These are phyloP conservation scores for Corythornis vintsioides DNA, from an alignment of 2,113 vertebrate species.

Conservation along the genomic window DNA sequence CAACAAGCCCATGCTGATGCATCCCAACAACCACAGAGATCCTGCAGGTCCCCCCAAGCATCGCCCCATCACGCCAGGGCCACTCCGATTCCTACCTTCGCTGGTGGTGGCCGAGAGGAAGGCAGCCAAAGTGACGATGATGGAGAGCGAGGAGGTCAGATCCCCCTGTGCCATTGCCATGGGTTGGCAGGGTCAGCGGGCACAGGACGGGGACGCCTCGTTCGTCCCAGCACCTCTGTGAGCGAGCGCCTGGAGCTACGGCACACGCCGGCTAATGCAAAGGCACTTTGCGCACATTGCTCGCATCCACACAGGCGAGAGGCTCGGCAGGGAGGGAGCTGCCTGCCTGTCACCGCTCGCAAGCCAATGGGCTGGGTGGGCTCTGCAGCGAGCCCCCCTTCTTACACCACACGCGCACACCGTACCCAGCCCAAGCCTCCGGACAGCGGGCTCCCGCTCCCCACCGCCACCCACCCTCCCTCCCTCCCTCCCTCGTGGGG, in stretches of 20 bases:
- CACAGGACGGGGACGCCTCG: neutral
- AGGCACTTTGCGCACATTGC: constrained; percentile 68
- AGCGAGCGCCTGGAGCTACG: constrained; percentile 18
- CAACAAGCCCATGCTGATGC: neutral
- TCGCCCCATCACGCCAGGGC: neutral
- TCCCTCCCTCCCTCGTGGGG: neutral
- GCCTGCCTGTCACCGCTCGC: constrained; percentile 49
- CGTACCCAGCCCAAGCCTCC: neutral
- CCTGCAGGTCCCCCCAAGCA: neutral
- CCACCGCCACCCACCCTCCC: neutral
- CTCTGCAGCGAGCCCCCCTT: constrained; percentile 36
- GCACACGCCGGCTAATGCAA: neutral
- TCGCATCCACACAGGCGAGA: constrained; percentile 18
- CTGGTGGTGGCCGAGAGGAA: constrained; percentile 65
- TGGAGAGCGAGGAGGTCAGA: constrained; percentile 61
- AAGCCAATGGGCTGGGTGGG: constrained; percentile 67
- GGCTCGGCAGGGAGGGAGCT: constrained; percentile 31
- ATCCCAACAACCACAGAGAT: neutral
- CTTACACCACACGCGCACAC: neutral
- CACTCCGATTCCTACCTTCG: constrained; percentile 57
- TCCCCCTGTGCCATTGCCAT: constrained; percentile 68
- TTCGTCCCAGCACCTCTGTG: constrained; percentile 9
- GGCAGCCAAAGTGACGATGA: constrained; percentile 68
- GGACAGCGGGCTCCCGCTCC: neutral
- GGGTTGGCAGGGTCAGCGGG: neutral